Base-by-base conservation (phyloP, 2,888 invertebrate species). In the Erebia aethiops region DNA sequence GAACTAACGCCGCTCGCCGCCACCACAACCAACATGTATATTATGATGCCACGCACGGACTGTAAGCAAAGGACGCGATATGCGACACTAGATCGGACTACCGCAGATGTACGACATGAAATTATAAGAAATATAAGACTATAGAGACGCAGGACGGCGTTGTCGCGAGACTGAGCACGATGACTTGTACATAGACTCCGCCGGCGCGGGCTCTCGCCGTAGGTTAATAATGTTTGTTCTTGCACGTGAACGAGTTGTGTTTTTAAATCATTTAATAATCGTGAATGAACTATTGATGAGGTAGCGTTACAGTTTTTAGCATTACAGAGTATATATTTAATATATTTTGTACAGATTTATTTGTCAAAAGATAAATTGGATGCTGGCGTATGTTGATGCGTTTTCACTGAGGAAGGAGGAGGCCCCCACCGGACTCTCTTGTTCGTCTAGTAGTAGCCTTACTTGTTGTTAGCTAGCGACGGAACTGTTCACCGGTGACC, bases 321-420 rank as follows among this genome's bases (percentile, higher is more conserved):
- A 91, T 91, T 92, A 92, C 93, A 94, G 93, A 92, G 91, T 92
- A 94, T 94, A 93, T 93, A 92, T 93, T 92, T 92, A 92, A 93
- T 94, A 93, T 93, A 94, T 94, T 94, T 94, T 94, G 94, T 94
- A 94, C 93, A 92, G 93, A 93, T 92, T 92, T 92, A 93, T 93
- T 93, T 94, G 93, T 92, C 92, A 88, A 92, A 92, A 93, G 92
- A 93, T 94, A 94, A 94, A 94, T 93, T 93, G 92, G 91, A 92
- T 93, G 92, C 88, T 93, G 93, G 93, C 92, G 93, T 90, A 92
- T 85, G 83, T 35, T 35, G 35, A 87, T 93, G 93, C 88, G 88
- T 93, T 94, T 93, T 94, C 88, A 91, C 87, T 93, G 87, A 82
- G 87, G 84, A 85, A 87, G 88, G 76, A 84, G 87, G 90, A 88